Evolutionary conservation across 2,797 vertebrate genomes (phyloP).

Genomic region (Crenuchus spilurus): DNA sequence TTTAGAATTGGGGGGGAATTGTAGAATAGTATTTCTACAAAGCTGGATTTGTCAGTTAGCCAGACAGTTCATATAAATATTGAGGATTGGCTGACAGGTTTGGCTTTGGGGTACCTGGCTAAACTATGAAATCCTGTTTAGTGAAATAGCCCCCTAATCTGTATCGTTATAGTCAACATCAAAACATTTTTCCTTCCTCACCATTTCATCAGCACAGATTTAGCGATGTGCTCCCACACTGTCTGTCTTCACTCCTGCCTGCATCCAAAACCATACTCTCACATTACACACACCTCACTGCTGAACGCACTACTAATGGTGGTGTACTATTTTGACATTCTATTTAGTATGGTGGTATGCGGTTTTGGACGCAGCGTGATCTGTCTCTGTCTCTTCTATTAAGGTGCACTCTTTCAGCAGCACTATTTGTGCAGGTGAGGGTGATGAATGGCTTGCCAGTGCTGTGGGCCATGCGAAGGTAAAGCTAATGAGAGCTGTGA

Average conservation of each 20-base stretch:
- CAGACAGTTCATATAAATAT: too few species aligned
- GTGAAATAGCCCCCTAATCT: too few species aligned
- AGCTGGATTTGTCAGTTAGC: too few species aligned
- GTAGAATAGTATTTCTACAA: too few species aligned
- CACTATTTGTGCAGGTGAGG: conserved; percentile 81
- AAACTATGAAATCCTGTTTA: too few species aligned
- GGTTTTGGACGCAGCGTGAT: neutral
- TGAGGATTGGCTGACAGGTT: too few species aligned
- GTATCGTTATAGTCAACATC: neutral
- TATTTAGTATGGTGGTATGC: neutral
- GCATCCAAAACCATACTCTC: too few species aligned
- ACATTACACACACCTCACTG: too few species aligned
- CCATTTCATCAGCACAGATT: conserved; percentile 71
- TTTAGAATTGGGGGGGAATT: too few species aligned
- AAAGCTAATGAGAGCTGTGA: conserved; percentile 85
- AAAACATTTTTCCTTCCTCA: conserved; percentile 1
- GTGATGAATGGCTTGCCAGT: conserved; percentile 80
- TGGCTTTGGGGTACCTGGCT: too few species aligned
- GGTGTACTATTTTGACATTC: too few species aligned
- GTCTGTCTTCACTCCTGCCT: neutral
- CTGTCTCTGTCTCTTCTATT: conserved; percentile 63
- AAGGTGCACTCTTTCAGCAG: conserved; percentile 68
- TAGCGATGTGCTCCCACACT: conserved; percentile 55
- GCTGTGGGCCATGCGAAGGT: conserved; percentile 81
- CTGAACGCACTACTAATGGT: too few species aligned